Base-by-base conservation (phyloP, 2,797 vertebrate genomes). In the Apodemus agrarius region DNA sequence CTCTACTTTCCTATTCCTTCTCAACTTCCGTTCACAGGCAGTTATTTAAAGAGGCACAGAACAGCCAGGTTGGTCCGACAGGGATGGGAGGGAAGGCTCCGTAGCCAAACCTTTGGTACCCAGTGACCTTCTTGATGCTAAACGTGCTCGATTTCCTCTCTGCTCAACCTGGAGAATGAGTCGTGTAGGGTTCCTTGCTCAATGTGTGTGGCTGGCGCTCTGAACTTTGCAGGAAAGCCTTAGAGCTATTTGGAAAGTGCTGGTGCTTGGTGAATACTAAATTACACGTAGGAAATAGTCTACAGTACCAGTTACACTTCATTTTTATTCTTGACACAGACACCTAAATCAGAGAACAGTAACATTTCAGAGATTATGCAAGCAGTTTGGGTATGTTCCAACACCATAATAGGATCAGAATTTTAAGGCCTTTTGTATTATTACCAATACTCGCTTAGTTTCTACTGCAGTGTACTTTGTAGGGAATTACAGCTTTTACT, bases 301-400 rank as follows among this genome's bases (percentile, higher is more conserved):
- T 97, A 98, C 97, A 97, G 98, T 98, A 98, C 98, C 98, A 98
- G 98, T 98, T 98, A 98, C 98, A 98, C 98, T 99, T 99, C 98
- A 99, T 99, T 99, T 98, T 99, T 99, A 99, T 99, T 99, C 98
- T 98, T 98, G 98, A 99, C 98, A 98, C 98, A 99, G 98, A 99
- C 98, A 99, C 98, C 98, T 99, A 99, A 98, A 99, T 99, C 98
- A 99, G 98, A 98, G 98, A 98, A 98, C 98, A 98, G 98, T 98
- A 99, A 98, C 98, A 99, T 99, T 99, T 99, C 97, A 98, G 98
- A 98, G 98, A 99, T 99, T 98, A 99, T 98, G 98, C 98, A 98
- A 98, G 98, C 98, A 98, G 98, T 98, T 98, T 99, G 98, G 98
- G 98, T 98, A 98, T 98, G 98, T 98, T 99, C 98, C 98, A 99